These are phyloP conservation scores for Diplolepis rosae DNA, from an alignment of 2,888 invertebrate species.

Conservation along the genomic window DNA sequence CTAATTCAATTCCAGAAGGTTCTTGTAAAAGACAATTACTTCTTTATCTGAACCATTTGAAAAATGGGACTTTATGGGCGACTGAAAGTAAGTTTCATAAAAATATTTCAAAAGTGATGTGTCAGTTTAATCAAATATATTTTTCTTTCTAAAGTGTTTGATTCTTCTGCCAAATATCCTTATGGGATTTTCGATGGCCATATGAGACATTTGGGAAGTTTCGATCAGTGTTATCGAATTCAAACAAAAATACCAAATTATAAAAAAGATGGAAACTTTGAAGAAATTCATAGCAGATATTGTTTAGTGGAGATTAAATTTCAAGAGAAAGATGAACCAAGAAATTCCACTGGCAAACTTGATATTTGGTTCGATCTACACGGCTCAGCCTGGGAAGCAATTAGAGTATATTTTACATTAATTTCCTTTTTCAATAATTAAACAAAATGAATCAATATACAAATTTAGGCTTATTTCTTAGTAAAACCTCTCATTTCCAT, in stretches of 20 bases:
- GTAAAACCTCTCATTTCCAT: neutral
- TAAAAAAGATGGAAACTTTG: constrained; percentile 15
- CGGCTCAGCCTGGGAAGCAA: constrained; percentile 61
- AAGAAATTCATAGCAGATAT: constrained; percentile 55
- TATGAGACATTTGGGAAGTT: constrained; percentile 62
- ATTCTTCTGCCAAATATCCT: constrained; percentile 62
- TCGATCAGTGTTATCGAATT: constrained; percentile 62
- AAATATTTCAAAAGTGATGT: too few relatives aligned
- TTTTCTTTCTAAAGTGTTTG: constrained; percentile 57
- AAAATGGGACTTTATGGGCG: constrained; percentile 63
- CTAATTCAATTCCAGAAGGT: constrained; percentile 53
- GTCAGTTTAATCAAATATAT: too few relatives aligned
- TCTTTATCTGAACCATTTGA: constrained; percentile 55
- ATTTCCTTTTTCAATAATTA: neutral
- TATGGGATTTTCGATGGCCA: constrained; percentile 62
- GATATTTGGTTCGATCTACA: constrained; percentile 56
- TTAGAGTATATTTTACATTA: constrained; percentile 51
- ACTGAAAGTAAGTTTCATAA: constrained; percentile 64
- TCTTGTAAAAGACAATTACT: constrained; percentile 57
- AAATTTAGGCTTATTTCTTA: neutral
- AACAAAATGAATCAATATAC: neutral
- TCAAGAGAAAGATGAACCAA: constrained; percentile 44
- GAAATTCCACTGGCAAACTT: constrained; percentile 38
- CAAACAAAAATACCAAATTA: constrained; percentile 39
- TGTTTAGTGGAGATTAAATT: constrained; percentile 60